phyloP scores from a whole-genome alignment of 2,888 invertebrate species.

The Diogma glabrata region DNA sequence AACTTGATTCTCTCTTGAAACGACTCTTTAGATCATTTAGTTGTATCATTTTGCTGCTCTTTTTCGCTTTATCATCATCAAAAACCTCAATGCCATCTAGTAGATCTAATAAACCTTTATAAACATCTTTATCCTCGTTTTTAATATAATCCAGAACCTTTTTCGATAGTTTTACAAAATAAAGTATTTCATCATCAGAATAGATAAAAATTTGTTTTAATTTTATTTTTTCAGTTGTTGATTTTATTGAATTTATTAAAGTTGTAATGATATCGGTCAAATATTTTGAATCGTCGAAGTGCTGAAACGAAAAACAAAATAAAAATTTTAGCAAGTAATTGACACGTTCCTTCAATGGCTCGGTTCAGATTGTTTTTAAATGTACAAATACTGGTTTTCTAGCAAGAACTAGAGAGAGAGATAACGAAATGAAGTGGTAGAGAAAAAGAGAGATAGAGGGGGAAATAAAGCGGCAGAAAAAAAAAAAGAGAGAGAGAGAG shows the following conservation, averaged over 20 bases:
- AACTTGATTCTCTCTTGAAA: background rate
- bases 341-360: no score
- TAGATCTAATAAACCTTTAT: background rate
- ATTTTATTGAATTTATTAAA: background rate
- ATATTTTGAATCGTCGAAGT: background rate
- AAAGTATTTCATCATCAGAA: background rate
- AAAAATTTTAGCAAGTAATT: no score
- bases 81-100: background rate
- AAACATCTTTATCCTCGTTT: background rate
- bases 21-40: background rate
- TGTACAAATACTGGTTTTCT: no score
- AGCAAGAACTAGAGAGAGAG: no score
- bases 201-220: background rate
- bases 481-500: no score
- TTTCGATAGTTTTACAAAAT: conserved; percentile 6
- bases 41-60: background rate
- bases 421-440: no score
- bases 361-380: no score
- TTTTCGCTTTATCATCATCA: background rate
- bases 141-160: background rate
- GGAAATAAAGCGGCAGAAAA: no score
- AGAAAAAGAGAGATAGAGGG: no score
- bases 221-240: background rate
- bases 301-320: no score
- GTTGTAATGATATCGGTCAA: background rate